These are phyloP conservation scores for Uloborus diversus DNA, from an alignment of 1,140 invertebrate genomes.

Conservation along the genomic window DNA sequence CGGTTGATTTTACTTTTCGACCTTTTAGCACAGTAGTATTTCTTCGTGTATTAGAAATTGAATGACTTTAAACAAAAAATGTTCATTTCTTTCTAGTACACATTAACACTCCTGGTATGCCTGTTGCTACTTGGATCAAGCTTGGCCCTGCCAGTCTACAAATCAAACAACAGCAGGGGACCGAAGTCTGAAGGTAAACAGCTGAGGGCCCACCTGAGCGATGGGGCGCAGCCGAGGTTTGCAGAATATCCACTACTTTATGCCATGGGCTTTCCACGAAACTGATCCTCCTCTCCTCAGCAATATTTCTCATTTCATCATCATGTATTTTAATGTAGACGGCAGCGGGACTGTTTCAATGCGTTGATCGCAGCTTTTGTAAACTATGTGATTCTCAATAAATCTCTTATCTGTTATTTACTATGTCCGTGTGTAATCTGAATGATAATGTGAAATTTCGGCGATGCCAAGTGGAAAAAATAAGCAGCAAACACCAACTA, in stretches of 20 bases:
- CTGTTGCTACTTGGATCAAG: not conserved
- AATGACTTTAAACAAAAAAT: no score
- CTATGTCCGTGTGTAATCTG: no score
- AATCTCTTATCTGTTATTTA: not conserved
- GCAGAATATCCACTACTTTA: conserved; percentile 27
- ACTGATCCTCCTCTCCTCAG: not conserved
- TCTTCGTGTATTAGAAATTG: no score
- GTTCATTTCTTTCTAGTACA: no score
- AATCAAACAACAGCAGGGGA: not conserved
- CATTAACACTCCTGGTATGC: no score
- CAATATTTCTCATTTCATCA: not conserved
- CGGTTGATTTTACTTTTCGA: no score
- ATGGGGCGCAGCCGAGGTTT: conserved; percentile 19
- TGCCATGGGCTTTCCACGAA: not conserved
- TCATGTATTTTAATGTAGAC: not conserved
- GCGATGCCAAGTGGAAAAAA: not conserved
- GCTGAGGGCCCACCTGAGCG: conserved; percentile 9
- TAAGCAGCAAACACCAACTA: not conserved
- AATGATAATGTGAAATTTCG: not conserved
- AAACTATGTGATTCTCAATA: not conserved
- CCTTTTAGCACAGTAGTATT: no score
- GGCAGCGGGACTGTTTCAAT: not conserved
- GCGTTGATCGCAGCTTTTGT: not conserved
- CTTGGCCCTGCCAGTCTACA: not conserved
- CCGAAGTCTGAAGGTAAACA: not conserved